Base-by-base conservation (phyloP, 2,888 invertebrate genomes). In the Epirrita christyi region DNA sequence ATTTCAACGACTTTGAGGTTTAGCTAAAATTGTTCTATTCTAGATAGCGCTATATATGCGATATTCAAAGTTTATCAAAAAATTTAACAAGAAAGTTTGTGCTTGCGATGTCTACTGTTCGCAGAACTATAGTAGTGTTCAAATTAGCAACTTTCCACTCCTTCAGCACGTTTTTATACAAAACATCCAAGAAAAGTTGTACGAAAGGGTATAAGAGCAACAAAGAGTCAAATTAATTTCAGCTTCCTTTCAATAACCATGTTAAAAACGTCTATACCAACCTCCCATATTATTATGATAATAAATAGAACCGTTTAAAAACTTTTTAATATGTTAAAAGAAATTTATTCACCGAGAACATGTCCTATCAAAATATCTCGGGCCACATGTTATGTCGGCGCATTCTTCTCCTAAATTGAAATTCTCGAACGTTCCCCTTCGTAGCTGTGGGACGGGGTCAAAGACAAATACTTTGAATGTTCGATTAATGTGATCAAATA, bases 341-440 rank as follows among this genome's bases (percentile, higher is more conserved):
- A 90, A 89, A 92, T 91, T 91, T 91, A 92, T 91, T 90, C 91
- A 86, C 84, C 85, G 84, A 84, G 88, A 88, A 87, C 90, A 91
- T 92, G 89, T 89, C 89, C 91, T 92, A 92, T 92, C 91, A 92
- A 92, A 92, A 92, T 92, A 91, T 91, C 91, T 90, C 87, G 89
- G 88, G 88, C 88, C 87, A 90, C 91, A 90, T 90, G 91, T 90
- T 92, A 89, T 90, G 92, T 91, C 86, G 92, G 88, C 92, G 85
- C 92, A 92, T 92, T 92, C 92, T 92, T 92, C 92, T 92, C 91
- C 85, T 91, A 92, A 92, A 92, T 92, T 92, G 92, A 92, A 92
- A 92, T 92, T 92, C 92, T 92, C 88, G 86, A 86, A 86, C 88
- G 86, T 84, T 85, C 84, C 85, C 85, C 88, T 85, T 83, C 81